Base-by-base conservation (phyloP, 2,797 vertebrate species). In the Peromyscus eremicus region DNA sequence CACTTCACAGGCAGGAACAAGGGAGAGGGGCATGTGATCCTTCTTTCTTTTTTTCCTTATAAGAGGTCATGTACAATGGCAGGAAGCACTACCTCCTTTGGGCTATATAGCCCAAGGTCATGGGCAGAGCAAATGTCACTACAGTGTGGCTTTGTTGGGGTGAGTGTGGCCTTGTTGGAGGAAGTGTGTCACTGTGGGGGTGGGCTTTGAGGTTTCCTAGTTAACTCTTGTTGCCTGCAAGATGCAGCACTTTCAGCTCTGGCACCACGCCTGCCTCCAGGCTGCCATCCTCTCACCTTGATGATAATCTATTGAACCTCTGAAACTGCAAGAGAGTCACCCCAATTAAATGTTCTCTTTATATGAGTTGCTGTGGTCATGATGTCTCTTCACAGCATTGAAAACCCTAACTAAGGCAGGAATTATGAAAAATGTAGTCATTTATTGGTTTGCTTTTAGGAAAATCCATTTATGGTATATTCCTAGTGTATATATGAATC, bases 401-500 rank as follows among this genome's bases (percentile, higher is more conserved):
- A n/a, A 71, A 71, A 71, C 14, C 17, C n/a, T 21, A 34, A 66
- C 27, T 66, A 70, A 71, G 68, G 6, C 34, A 21, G 68, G 34
- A 37, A 71, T 71, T 37, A 37, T 37, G 2, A 37, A 71, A 37
- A 71, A 71, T 71, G 34, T 70, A n/a, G 17, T 73, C n/a, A 81
- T 81, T 37, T 57, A 32, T 80, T 79, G 76, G 37, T 77, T 95
- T 93, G 64, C 82, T 66, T 68, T 84, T 84, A 76, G 57, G 79
- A 94, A 96, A 92, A 46, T 37, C n/a, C 52, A 34, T 49, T 82
- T 68, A 70, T 87, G 91, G 75, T 87, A 37, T 16, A 82, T 10
- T 46, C 52, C 52, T 73, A 52, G 75, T 70, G 13, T 83, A 6
- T 46, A 16, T 82, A 32, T 71, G 27, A 91, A 60, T 64, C 52